Conservation (phyloP, 1,140 invertebrate genomes). For the Philaenus spumarius region DNA sequence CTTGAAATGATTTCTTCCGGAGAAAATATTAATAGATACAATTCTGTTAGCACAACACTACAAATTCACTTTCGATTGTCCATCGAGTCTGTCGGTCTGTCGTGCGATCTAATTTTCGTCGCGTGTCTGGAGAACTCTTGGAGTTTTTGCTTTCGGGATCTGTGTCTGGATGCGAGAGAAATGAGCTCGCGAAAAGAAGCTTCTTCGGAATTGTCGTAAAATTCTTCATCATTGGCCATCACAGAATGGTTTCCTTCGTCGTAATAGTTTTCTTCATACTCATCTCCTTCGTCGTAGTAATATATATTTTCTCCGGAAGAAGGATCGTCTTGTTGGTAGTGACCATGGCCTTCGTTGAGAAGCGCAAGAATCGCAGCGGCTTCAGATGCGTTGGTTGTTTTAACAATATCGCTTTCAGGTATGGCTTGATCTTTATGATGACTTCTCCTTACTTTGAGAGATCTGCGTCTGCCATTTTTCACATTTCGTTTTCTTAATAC, state of each 20-base stretch:
- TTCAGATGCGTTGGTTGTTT: background rate
- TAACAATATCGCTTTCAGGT: no score
- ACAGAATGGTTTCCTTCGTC: background rate
- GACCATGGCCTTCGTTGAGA: background rate
- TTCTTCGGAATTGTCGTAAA: background rate
- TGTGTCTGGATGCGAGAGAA: background rate
- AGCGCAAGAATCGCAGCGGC: constrained; percentile 1
- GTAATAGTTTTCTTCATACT: constrained; percentile 5
- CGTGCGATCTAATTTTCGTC: no score
- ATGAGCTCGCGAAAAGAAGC: background rate
- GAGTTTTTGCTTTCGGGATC: background rate
- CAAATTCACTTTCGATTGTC: no score
- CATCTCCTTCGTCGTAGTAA: background rate
- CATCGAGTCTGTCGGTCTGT: no score
- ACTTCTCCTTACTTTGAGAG: no score
- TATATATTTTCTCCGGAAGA: background rate
- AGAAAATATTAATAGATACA: no score
- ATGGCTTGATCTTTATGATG: no score
- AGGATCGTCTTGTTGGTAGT: background rate
- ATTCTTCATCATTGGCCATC: background rate
- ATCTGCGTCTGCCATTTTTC: no score
- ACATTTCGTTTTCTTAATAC: background rate
- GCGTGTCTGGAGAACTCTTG: no score
- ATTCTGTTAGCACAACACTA: no score
- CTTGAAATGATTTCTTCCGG: no score